Evolutionary conservation across 2,113 vertebrate genomes (phyloP).

Genomic region (Craseonycteris thonglongyai): DNA sequence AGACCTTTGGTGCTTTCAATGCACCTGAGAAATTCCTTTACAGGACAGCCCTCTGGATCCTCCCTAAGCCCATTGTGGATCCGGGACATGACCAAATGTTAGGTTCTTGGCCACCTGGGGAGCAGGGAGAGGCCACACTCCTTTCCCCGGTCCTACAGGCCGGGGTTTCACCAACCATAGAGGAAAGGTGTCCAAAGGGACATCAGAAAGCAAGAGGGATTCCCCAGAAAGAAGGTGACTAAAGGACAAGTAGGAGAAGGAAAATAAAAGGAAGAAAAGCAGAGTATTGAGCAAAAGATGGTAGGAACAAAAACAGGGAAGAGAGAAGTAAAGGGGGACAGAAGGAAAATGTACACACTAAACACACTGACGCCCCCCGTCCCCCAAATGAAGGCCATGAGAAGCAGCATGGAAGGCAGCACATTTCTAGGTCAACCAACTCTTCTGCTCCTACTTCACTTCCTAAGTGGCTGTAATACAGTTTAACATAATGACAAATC

Average conservation of each 20-base stretch:
- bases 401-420: not conserved
- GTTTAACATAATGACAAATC: not conserved
- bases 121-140: not conserved
- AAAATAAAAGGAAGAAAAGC: not conserved
- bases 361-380: not conserved
- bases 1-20: not conserved
- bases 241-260: not conserved
- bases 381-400: rapidly evolving
- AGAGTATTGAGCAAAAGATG: rapidly evolving
- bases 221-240: not conserved
- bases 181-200: not conserved
- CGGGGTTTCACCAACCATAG: not conserved
- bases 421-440: not conserved
- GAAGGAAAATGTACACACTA: rapidly evolving
- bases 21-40: not conserved
- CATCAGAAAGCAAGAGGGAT: not conserved
- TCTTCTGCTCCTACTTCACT: not conserved
- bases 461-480: not conserved
- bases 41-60: not conserved
- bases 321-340: rapidly evolving
- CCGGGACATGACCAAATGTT: not conserved
- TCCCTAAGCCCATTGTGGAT: not conserved
- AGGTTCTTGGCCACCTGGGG: not conserved
- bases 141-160: not conserved
- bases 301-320: not conserved